phyloP scores from a whole-genome alignment of 2,797 vertebrate genomes.

The Antrozous pallidus region DNA sequence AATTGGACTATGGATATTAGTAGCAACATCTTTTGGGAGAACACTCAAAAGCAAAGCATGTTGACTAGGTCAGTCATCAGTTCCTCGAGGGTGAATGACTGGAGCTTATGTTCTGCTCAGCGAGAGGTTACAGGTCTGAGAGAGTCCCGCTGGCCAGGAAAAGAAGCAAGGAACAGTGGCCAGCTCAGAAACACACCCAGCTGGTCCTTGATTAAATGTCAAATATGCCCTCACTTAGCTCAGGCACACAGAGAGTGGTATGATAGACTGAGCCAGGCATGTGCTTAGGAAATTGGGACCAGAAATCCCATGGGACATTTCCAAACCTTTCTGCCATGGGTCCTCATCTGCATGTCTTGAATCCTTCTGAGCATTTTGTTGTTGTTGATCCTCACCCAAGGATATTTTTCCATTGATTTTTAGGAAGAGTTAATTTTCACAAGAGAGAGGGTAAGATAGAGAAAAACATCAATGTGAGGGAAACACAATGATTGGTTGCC shows the following conservation, averaged over 20 bases:
- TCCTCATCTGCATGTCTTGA: neutral
- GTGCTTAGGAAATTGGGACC: neutral
- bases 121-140: neutral
- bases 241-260: accelerated
- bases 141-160: neutral
- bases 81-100: accelerated
- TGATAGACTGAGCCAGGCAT: neutral
- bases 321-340: neutral
- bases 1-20: neutral
- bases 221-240: accelerated
- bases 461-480: too few species aligned
- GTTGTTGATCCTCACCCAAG: too few species aligned
- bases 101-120: accelerated
- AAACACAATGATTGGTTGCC: too few species aligned
- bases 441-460: too few species aligned
- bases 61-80: accelerated
- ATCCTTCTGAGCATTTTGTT: neutral
- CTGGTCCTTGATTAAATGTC: neutral
- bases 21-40: neutral
- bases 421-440: too few species aligned
- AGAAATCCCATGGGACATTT: accelerated
- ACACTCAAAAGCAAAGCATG: neutral
- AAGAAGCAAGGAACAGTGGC: neutral
- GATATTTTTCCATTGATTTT: too few species aligned
- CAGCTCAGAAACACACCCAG: accelerated